These are phyloP conservation scores for Drosophila ironensis DNA, from an alignment of 1,140 invertebrate genomes.

Conservation along the genomic window DNA sequence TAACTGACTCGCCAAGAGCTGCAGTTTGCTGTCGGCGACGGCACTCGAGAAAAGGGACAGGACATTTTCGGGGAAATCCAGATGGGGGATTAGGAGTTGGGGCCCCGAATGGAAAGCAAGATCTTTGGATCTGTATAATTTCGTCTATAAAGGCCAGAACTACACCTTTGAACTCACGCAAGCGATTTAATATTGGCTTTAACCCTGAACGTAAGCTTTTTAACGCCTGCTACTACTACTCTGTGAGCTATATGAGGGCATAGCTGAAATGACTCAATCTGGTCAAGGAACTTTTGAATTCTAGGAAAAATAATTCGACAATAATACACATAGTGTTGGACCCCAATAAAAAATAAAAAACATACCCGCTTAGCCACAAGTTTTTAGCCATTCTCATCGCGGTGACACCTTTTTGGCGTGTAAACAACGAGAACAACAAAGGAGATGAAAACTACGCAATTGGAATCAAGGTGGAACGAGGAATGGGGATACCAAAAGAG, in stretches of 20 bases:
- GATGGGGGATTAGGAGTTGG: neutral
- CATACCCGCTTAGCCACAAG: neutral
- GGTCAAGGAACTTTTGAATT: conserved; percentile 43
- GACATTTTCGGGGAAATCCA: conserved; percentile 1
- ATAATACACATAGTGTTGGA: conserved; percentile 19
- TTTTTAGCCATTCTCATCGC: conserved; percentile 24
- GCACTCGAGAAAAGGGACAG: conserved; percentile 2
- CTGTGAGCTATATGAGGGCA: neutral
- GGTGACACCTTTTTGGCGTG: conserved; percentile 38
- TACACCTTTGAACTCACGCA: no score
- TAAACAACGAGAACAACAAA: conserved; percentile 34
- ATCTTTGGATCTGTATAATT: no score
- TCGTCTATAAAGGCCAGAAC: no score
- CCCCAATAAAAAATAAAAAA: neutral
- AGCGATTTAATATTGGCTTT: no score
- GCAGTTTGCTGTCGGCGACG: neutral
- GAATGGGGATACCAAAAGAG: neutral
- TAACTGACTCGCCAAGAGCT: conserved; percentile 34
- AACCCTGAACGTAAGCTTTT: no score
- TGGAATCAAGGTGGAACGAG: conserved; percentile 5
- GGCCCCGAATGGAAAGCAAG: conserved; percentile 31
- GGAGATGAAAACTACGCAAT: conserved; percentile 31
- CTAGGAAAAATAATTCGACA: conserved; percentile 44
- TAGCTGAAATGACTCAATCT: conserved; percentile 42
- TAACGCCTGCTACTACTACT: no score